Base-by-base conservation (phyloP, 2,113 vertebrate genomes). In the Danionella cerebrum region DNA sequence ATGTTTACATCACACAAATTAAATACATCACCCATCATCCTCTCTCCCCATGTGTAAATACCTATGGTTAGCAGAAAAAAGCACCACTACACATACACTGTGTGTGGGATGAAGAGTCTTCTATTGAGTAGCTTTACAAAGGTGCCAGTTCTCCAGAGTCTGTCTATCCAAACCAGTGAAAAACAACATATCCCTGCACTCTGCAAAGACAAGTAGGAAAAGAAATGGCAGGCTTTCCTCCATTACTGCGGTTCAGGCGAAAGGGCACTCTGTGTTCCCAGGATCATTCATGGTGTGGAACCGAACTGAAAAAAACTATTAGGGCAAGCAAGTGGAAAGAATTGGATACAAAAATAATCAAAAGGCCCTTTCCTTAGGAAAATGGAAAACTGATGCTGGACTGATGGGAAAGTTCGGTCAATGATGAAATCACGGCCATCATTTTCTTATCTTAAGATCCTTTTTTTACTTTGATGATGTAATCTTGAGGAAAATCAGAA, bases 1-100 rank as follows among this genome's bases (percentile, higher is more conserved):
- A n/a, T n/a, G n/a, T n/a, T n/a, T n/a, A n/a, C n/a, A n/a, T n/a
- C n/a, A n/a, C n/a, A n/a, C n/a, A n/a, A n/a, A n/a, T n/a, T n/a
- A n/a, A n/a, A n/a, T 66, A 48, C 60, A 69, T 76, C 66, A 50
- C 48, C 73, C 74, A 72, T 60, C 74, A 31, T 31, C 65, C n/a
- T 71, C 29, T 42, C 41, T 14, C n/a, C n/a, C n/a, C n/a, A n/a
- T n/a, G n/a, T 41, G 25, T 67, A 72, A 67, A 54, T 67, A 67
- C 18, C 29, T 0, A 13, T 29, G 38, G 38, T 31, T 7, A 31
- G 38, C 2, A 36, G 67, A 51, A 53, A 39, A 52, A 62, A 33
- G 44, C 63, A 21, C 16, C n/a, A 31, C 59, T 22, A 35, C 18
- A 21, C 16, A 45, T 29, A 42, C 57, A 60, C 31, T 64, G 68